These are phyloP conservation scores for Tipula unca DNA, from an alignment of 2,888 invertebrate species.

Conservation along the genomic window DNA sequence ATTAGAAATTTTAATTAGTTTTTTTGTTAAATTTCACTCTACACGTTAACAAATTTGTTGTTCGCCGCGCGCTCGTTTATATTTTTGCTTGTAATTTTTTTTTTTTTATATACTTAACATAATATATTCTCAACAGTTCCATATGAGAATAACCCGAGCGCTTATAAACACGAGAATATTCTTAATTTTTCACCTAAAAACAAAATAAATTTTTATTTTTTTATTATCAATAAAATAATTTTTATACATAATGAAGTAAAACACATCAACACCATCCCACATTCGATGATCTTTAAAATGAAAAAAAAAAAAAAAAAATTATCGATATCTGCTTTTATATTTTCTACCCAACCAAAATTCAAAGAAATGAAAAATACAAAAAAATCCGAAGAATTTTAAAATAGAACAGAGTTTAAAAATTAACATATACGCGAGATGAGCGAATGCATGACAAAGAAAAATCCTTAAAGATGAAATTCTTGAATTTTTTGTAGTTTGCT, in stretches of 20 bases:
- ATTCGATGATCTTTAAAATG: not conserved
- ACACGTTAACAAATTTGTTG: not conserved
- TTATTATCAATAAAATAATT: not conserved
- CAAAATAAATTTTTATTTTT: not conserved
- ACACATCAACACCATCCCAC: slow-evolving; percentile 18
- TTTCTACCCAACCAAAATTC: not conserved
- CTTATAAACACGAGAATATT: not conserved
- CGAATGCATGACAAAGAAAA: not conserved
- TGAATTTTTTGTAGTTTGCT: not conserved
- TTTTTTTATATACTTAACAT: not conserved
- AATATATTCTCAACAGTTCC: not conserved
- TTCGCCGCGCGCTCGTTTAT: not conserved
- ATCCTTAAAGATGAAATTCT: not conserved
- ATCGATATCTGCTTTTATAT: not conserved
- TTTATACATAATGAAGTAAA: slow-evolving; percentile 8
- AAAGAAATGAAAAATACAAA: not conserved
- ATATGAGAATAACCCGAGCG: not conserved
- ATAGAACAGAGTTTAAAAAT: not conserved
- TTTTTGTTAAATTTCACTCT: not conserved
- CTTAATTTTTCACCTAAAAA: not conserved
- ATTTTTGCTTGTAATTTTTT: not conserved
- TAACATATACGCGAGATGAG: not conserved
- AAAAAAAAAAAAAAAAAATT: not conserved
- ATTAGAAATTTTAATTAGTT: not conserved
- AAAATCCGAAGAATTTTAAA: slow-evolving; percentile 1